Evolutionary conservation across 2,888 invertebrate species (phyloP).

Genomic region (Odontothrips loti): DNA sequence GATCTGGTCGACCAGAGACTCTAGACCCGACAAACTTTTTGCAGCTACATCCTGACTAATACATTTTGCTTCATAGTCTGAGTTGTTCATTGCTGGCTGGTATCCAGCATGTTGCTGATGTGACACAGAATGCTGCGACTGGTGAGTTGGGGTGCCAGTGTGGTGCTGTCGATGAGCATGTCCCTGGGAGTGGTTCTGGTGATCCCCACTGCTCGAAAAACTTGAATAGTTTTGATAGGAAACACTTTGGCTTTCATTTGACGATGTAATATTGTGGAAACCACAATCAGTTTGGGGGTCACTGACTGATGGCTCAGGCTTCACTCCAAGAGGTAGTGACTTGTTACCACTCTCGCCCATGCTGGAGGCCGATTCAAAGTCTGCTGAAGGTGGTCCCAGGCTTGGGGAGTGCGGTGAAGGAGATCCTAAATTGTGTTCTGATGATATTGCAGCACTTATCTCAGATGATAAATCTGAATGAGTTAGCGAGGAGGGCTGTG

Average conservation of each 20-base stretch:
- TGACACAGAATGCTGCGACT: conserved; percentile 38
- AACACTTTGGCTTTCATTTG: conserved; percentile 35
- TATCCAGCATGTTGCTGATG: conserved; percentile 38
- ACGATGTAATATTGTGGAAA: conserved; percentile 36
- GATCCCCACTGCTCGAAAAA: not conserved
- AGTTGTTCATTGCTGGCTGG: conserved; percentile 38
- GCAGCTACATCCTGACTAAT: conserved; percentile 69
- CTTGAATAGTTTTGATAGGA: not conserved
- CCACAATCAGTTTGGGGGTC: conserved; percentile 10
- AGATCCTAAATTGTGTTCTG: conserved; percentile 58
- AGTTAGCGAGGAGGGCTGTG: conserved; percentile 51
- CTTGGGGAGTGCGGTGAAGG: conserved; percentile 66
- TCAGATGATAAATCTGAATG: conserved; percentile 72
- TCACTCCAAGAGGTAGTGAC: conserved; percentile 37
- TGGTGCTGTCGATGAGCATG: not conserved
- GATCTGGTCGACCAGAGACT: conserved; percentile 87
- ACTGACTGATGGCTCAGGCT: not conserved
- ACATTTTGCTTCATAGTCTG: conserved; percentile 37
- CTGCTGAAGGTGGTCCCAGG: conserved; percentile 57
- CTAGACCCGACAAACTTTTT: conserved; percentile 79
- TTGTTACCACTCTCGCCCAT: conserved; percentile 48
- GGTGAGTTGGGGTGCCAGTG: conserved; percentile 34
- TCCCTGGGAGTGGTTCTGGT: not conserved
- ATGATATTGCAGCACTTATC: conserved; percentile 72
- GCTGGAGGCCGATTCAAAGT: conserved; percentile 68